These are phyloP conservation scores for Blastomussa wellsi DNA, from an alignment of 92 coral and sea anemone species.

Conservation along the genomic window DNA sequence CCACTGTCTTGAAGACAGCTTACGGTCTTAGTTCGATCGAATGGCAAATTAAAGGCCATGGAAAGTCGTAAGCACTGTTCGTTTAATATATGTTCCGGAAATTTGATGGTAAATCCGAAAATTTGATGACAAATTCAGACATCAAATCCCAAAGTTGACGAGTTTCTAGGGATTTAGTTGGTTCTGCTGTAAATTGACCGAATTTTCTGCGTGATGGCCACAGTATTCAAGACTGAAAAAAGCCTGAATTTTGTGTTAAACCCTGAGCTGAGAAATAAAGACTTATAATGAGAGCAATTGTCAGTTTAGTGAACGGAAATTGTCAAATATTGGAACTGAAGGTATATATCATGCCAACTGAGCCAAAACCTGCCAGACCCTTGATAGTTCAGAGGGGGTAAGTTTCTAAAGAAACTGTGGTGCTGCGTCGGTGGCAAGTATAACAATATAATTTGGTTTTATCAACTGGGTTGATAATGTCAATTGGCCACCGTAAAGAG, in stretches of 20 bases:
- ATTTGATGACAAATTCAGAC: too few relatives aligned
- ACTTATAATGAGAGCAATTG: neutral
- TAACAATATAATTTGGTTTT: too few relatives aligned
- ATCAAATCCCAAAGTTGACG: neutral
- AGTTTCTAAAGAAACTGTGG: too few relatives aligned
- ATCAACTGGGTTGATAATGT: too few relatives aligned
- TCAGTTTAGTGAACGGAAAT: conserved; percentile 3
- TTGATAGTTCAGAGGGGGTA: too few relatives aligned
- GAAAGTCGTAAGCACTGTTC: neutral
- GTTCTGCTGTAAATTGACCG: too few relatives aligned
- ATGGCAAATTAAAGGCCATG: neutral
- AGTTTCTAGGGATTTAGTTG: neutral
- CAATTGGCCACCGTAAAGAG: too few relatives aligned
- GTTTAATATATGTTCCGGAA: neutral
- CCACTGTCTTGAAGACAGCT: neutral
- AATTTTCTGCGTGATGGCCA: neutral
- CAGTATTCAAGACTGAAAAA: neutral
- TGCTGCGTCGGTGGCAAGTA: too few relatives aligned
- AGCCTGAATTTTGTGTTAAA: neutral
- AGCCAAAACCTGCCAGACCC: neutral
- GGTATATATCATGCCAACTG: neutral
- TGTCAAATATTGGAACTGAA: neutral
- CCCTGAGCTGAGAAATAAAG: neutral
- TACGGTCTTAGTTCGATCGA: neutral
- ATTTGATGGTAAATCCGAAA: too few relatives aligned